Conservation (phyloP, 1,140 invertebrate genomes). For the Fopius arisanus region DNA sequence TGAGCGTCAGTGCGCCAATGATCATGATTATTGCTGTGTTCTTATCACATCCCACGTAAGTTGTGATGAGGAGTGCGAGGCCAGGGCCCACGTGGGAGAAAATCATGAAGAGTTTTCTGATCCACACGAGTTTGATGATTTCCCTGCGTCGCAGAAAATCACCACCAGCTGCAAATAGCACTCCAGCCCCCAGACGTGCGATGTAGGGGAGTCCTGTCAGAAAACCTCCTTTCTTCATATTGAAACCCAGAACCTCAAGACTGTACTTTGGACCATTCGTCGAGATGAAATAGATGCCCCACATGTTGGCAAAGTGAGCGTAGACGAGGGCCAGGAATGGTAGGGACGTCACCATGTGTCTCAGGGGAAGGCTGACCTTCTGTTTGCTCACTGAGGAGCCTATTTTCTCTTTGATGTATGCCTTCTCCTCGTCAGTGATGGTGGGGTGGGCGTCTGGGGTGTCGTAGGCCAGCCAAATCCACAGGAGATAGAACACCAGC, state of each 20-base stretch:
- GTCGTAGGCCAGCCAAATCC: slow-evolving; percentile 74
- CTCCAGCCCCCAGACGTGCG: slow-evolving; percentile 70
- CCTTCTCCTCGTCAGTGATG: slow-evolving; percentile 78
- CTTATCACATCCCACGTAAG: slow-evolving; percentile 74
- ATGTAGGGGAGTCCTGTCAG: slow-evolving; percentile 77
- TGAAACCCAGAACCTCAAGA: slow-evolving; percentile 83
- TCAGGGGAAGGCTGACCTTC: slow-evolving; percentile 59
- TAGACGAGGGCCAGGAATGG: slow-evolving; percentile 74
- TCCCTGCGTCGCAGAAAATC: slow-evolving; percentile 71
- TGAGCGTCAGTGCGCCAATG: slow-evolving; percentile 79
- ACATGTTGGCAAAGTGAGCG: slow-evolving; percentile 79
- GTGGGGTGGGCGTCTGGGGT: slow-evolving; percentile 77
- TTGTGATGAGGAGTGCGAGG: slow-evolving; percentile 70
- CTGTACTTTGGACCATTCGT: slow-evolving; percentile 91
- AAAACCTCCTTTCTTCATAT: slow-evolving; percentile 76
- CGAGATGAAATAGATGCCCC: slow-evolving; percentile 83
- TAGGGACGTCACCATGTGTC: slow-evolving; percentile 68
- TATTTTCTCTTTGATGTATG: slow-evolving; percentile 75
- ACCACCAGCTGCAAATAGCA: slow-evolving; percentile 73
- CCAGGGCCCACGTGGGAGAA: slow-evolving; percentile 79
- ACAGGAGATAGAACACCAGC: slow-evolving; percentile 69
- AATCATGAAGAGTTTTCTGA: slow-evolving; percentile 76
- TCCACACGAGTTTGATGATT: slow-evolving; percentile 67
- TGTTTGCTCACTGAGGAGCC: slow-evolving; percentile 66
- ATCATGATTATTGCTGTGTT: slow-evolving; percentile 71